Base-by-base conservation (phyloP, 2,888 invertebrate species). In the Drosophila bunnanda region DNA sequence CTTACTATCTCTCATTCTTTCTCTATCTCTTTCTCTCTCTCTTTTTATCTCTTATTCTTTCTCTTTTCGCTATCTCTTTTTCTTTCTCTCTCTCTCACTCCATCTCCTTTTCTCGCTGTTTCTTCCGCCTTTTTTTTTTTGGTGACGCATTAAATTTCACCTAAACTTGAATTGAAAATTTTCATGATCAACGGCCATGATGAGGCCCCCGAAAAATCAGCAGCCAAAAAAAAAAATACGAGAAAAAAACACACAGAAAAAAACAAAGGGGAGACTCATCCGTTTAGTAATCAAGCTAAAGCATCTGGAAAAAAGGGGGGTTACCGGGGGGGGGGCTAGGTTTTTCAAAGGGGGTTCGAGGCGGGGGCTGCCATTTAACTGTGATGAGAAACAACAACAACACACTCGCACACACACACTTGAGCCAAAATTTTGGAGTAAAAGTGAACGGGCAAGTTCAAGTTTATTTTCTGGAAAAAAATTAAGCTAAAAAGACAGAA, bases 391-490 rank as follows among this genome's bases (percentile, higher is more conserved):
- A 64, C 48, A 61, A 48, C 41, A 60, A 25, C 2, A 32, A 32
- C 46, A 30, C 30, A 52, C 41, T 39, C 64, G 55, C 52, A 39
- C 28, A 28, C 57, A 41, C 39, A 20, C 41, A 39, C 58, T 32
- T 0, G 15, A 34, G 34, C 22, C 50, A 6, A 55, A n/a, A n/a
- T 64, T 64, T 65, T 57, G 68, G 81, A 88, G 88, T 88, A 86
- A 86, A 86, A 86, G 85, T 86, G 87, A 86, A 88, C 85, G 79
- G 87, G 80, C 85, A 86, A 86, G 85, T 86, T 86, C 85, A 86
- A 86, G 85, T 86, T 88, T 88, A 86, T 83, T 88, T 86, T 86
- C 79, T 86, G 80, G 74, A 71, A 70, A 50, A 41, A 69, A 72
- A 59, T 72, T 72, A 72, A 72, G 65, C 48, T 58, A 62, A 54